phyloP scores from a whole-genome alignment of 1,140 invertebrate species.

The Apocrypta bakeri region DNA sequence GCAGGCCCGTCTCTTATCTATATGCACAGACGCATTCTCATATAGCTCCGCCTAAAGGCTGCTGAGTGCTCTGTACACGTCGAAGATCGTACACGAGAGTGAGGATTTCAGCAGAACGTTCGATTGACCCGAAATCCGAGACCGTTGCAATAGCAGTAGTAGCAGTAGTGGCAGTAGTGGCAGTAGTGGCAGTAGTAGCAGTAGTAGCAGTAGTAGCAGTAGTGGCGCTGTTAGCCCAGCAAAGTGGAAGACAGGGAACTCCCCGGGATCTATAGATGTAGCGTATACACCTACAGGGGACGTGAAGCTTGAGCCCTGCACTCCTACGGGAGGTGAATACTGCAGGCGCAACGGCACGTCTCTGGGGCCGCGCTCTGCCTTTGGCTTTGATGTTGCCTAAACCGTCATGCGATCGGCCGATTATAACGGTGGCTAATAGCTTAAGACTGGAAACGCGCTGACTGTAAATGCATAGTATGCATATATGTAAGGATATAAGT shows the following conservation, averaged over 20 bases:
- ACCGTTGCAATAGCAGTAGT: background rate
- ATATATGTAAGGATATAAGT: conserved; percentile 47
- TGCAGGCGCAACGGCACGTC: background rate
- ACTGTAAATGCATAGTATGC: conserved; percentile 43
- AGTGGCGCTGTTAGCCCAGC: background rate
- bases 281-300: too few relatives aligned
- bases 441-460: conserved; percentile 60
- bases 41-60: background rate
- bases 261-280: background rate
- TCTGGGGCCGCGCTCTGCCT: conserved; percentile 62
- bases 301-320: background rate
- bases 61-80: background rate
- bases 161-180: too few relatives aligned
- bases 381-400: conserved; percentile 73
- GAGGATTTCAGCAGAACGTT: background rate
- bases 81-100: background rate
- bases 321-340: background rate
- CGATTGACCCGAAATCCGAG: background rate
- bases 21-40: background rate
- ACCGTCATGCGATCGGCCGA: conserved; percentile 65
- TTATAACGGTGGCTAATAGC: conserved; percentile 69
- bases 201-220: too few relatives aligned
- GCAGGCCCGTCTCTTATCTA: background rate
- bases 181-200: too few relatives aligned
- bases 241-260: background rate